These are phyloP conservation scores for Climacteris rufus DNA, from an alignment of 2,113 vertebrate species.

Conservation along the genomic window DNA sequence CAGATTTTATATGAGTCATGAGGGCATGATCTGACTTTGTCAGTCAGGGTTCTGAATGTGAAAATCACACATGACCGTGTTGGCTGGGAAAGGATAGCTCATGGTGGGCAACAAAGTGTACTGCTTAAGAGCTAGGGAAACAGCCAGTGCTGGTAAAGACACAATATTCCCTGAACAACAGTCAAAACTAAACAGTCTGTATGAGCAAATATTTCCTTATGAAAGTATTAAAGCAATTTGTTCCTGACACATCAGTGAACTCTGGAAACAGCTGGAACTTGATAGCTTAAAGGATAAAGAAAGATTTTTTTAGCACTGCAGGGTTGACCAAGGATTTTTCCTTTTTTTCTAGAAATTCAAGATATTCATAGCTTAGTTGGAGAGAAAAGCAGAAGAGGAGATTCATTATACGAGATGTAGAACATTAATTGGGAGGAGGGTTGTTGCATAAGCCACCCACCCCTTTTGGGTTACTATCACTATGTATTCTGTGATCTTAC, in stretches of 20 bases:
- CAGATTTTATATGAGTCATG: background rate
- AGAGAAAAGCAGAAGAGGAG: background rate
- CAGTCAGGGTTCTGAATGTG: background rate
- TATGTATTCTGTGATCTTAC: background rate
- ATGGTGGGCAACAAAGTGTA: background rate
- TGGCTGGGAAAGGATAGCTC: background rate
- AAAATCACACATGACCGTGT: background rate
- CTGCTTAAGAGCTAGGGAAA: background rate
- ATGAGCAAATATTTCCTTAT: conserved; percentile 1
- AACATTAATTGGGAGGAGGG: background rate
- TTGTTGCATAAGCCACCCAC: background rate
- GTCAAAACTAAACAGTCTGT: background rate
- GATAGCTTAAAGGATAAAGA: conserved; percentile 27
- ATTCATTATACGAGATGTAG: background rate
- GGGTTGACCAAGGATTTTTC: background rate
- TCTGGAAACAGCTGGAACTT: conserved; percentile 6
- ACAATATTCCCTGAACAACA: background rate
- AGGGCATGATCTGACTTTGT: background rate
- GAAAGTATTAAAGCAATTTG: conserved; percentile 15
- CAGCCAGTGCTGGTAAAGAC: background rate
- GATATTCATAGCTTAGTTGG: background rate
- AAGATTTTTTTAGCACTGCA: background rate
- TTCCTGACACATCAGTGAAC: background rate
- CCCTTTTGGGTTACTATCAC: background rate
- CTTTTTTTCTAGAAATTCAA: background rate